These are phyloP conservation scores for Periophthalmodon schlosseri DNA, from an alignment of 2,113 vertebrate species.

Conservation along the genomic window DNA sequence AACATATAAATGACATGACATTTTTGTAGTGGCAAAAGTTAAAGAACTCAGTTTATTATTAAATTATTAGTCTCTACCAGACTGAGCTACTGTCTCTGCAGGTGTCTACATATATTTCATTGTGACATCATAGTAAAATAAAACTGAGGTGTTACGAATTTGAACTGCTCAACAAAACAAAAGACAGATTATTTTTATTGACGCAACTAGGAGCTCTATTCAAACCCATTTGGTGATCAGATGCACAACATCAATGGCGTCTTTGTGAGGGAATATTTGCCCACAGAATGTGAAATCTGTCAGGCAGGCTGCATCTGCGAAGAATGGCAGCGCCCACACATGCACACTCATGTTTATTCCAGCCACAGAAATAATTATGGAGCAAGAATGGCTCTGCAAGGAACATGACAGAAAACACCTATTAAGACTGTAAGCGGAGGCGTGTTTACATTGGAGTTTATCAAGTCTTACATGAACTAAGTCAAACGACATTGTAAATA, in stretches of 20 bases:
- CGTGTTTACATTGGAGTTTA: background rate
- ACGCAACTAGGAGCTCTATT: background rate
- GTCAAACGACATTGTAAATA: no score
- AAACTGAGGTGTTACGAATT: background rate
- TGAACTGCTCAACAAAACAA: background rate
- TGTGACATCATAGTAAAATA: no score
- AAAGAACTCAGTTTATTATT: no score
- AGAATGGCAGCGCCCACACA: conserved; percentile 11
- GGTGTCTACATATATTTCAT: no score
- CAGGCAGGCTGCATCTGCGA: conserved; percentile 13
- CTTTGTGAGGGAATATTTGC: conserved; percentile 8
- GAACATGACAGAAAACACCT: conserved; percentile 1
- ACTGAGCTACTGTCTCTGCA: no score
- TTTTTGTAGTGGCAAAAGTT: no score
- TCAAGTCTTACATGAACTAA: no score
- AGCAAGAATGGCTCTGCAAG: background rate
- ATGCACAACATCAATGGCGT: conserved; percentile 2
- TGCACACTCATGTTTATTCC: conserved; percentile 8
- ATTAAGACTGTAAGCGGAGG: background rate
- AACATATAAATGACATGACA: no score
- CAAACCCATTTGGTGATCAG: conserved; percentile 10
- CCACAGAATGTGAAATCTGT: conserved; percentile 8
- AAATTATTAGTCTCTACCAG: no score
- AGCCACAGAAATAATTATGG: background rate
- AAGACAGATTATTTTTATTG: background rate